Conservation (phyloP, 30 jellyfish, hydroid and myxozoan species). For the Euphysa ruthae region DNA sequence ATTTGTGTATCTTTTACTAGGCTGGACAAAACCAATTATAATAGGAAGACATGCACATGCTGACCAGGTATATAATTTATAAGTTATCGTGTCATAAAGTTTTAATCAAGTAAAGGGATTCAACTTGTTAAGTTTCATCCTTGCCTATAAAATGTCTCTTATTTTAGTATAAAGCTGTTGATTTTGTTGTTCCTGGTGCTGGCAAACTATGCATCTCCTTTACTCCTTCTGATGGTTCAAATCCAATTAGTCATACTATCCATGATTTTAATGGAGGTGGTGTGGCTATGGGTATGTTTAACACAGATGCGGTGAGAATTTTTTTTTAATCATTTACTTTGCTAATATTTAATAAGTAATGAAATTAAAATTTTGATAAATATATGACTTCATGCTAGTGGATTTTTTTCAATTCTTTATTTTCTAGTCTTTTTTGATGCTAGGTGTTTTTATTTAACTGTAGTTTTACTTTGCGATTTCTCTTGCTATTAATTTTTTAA, state of each 20-base stretch:
- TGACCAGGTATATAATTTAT: constrained; percentile 72
- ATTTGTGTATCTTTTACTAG: no score
- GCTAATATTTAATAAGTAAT: no score
- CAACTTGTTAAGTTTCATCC: no score
- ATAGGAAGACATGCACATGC: constrained; percentile 95
- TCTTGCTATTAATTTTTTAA: no score
- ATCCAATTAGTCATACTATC: constrained; percentile 25
- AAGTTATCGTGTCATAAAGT: no score
- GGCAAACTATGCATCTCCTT: constrained; percentile 66
- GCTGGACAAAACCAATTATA: constrained; percentile 90
- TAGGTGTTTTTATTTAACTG: no score
- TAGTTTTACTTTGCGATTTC: no score
- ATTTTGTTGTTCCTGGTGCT: constrained; percentile 81
- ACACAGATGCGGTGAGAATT: constrained; percentile 63
- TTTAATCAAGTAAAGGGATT: no score
- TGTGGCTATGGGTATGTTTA: constrained; percentile 98
- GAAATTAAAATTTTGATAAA: no score
- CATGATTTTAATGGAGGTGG: constrained; percentile 83
- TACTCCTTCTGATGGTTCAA: constrained; percentile 55
- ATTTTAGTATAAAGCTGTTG: constrained; percentile 88
- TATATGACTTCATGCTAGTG: no score
- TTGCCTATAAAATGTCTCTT: not conserved
- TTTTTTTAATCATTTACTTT: not conserved
- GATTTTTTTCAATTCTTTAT: no score
- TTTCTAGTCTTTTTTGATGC: no score